Evolutionary conservation across 2,888 invertebrate genomes (phyloP).

Genomic region (Eupeodes luniger): DNA sequence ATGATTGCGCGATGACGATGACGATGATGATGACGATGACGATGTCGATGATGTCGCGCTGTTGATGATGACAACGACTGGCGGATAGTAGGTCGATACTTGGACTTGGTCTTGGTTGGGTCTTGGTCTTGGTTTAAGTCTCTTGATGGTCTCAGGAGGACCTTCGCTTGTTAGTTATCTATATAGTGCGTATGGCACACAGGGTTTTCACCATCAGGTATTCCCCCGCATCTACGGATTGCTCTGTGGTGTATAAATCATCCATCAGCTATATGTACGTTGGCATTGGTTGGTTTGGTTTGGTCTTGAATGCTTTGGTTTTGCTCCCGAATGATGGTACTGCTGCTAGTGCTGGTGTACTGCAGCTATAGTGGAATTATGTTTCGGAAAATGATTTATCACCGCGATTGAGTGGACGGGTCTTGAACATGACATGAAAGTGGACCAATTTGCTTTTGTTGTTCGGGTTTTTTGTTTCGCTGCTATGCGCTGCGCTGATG

Average conservation of each 20-base stretch:
- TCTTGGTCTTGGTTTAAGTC: too few species aligned
- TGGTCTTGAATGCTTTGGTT: background rate
- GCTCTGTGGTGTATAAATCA: slow-evolving; percentile 59
- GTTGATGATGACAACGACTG: slow-evolving; percentile 54
- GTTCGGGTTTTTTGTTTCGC: slow-evolving; percentile 61
- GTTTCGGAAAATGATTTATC: slow-evolving; percentile 77
- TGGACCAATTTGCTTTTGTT: slow-evolving; percentile 78
- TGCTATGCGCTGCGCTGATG: background rate
- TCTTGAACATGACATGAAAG: slow-evolving; percentile 76
- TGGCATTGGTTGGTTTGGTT: background rate
- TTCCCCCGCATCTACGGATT: slow-evolving; percentile 50
- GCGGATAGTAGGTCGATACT: slow-evolving; percentile 51
- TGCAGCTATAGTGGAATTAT: slow-evolving; percentile 62
- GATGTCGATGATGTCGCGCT: slow-evolving; percentile 57
- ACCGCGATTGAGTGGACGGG: slow-evolving; percentile 75
- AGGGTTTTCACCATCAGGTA: slow-evolving; percentile 50
- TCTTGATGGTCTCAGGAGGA: slow-evolving; percentile 32
- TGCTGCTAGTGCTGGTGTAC: background rate
- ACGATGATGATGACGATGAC: slow-evolving; percentile 61
- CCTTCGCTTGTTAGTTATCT: slow-evolving; percentile 13
- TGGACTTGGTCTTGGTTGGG: slow-evolving; percentile 20
- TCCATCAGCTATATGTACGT: slow-evolving; percentile 18
- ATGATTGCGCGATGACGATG: slow-evolving; percentile 72
- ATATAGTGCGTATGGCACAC: slow-evolving; percentile 54
- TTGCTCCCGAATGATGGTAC: slow-evolving; percentile 41